Base-by-base conservation (phyloP, 2,888 invertebrate genomes). In the Chydorus sphaericus region DNA sequence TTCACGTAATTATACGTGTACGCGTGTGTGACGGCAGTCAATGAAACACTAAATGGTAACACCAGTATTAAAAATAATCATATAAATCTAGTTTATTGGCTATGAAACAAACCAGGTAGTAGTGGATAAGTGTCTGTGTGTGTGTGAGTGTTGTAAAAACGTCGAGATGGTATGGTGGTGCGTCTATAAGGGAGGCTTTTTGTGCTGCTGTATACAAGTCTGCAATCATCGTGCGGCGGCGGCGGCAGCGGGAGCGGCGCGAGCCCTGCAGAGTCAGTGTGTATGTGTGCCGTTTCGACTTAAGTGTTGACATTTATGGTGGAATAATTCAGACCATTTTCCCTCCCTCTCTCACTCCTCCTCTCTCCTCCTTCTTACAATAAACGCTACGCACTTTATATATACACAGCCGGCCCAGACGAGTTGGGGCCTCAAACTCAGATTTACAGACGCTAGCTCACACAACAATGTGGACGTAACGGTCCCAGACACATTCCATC, bases 271-370 rank as follows among this genome's bases (percentile, higher is more conserved):
- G 33, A 11, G 10, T 14, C 28, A 44, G 44, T 44, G 44, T 28
- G n/a, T n/a, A n/a, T n/a, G n/a, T n/a, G 44, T 28, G 44, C 44
- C 28, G 44, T 44, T 44, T 44, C 44, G 44, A 44, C 44, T 44
- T 44, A 44, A 44, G 44, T 44, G 44, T 44, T 44, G 44, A 44
- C 44, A 44, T 44, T 44, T 44, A 44, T 44, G 44, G 44, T 10
- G 44, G 44, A 44, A 44, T 44, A 44, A 44, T 44, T 44, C 44
- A 44, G 44, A 44, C 44, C 44, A 44, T 44, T 44, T 44, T 44
- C 44, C 44, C 23, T 44, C 26, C 44, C 44, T 44, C 44, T 44
- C 20, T 7, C 20, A 4, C 44, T 44, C 44, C 44, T 26, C 44
- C 23, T 44, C 10, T 39, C 39, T 39, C 39, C 10, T 23, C 39